phyloP scores from a whole-genome alignment of 2,888 invertebrate species.

The Pollenia labialis region DNA sequence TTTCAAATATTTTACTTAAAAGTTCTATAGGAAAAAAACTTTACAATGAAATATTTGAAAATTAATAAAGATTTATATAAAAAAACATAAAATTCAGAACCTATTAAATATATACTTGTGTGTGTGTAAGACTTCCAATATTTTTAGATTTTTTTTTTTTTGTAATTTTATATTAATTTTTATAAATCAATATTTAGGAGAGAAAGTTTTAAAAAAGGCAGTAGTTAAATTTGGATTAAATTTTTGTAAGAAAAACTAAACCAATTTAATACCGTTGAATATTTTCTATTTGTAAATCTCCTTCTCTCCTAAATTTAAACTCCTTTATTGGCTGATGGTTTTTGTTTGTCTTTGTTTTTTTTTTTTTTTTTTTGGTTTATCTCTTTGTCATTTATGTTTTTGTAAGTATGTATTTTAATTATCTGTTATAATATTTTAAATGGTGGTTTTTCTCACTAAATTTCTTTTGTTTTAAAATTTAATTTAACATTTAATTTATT shows the following conservation, averaged over 20 bases:
- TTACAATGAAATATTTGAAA: constrained; percentile 33
- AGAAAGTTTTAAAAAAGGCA: neutral
- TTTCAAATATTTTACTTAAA: constrained; percentile 28
- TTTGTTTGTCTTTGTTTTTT: constrained; percentile 62
- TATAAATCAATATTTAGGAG: no score
- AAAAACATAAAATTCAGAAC: constrained; percentile 26
- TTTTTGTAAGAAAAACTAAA: neutral
- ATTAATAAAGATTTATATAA: constrained; percentile 35
- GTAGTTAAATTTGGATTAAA: neutral
- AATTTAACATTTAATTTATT: constrained; percentile 62
- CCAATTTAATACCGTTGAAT: neutral
- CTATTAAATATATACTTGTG: neutral
- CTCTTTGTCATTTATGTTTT: constrained; percentile 64
- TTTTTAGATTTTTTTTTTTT: constrained; percentile 6
- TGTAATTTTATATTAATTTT: neutral
- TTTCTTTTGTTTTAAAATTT: constrained; percentile 51
- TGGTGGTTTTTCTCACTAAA: constrained; percentile 73
- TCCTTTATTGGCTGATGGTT: constrained; percentile 63
- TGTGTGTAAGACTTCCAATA: constrained; percentile 16
- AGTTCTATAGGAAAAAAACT: neutral
- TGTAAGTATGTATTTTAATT: constrained; percentile 61
- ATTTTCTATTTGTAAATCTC: neutral
- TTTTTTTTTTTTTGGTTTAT: constrained; percentile 62
- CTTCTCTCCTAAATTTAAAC: constrained; percentile 35
- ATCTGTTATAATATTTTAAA: constrained; percentile 53